phyloP scores from a whole-genome alignment of 2,797 vertebrate genomes.

The Bradypodion ventrale region DNA sequence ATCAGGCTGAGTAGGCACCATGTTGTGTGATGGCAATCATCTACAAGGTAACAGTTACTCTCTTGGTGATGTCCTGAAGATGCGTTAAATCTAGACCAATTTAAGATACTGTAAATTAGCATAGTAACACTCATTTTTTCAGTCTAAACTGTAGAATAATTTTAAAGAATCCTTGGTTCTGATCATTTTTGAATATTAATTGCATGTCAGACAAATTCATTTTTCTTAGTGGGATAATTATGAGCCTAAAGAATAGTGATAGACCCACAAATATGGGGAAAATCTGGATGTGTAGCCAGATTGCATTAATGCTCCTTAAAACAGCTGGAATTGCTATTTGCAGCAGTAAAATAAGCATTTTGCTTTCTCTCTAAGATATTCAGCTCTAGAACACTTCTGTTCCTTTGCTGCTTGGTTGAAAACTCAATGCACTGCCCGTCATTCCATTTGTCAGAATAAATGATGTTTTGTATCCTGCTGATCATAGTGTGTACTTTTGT shows the following conservation, averaged over 20 bases:
- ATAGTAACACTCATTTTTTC: neutral
- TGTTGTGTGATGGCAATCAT: neutral
- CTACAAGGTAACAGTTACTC: neutral
- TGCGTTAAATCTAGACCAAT: neutral
- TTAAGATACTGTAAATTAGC: neutral
- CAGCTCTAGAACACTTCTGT: neutral
- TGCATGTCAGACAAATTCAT: neutral
- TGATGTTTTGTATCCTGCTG: neutral
- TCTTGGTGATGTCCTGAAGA: neutral
- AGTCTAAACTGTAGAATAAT: too few species aligned
- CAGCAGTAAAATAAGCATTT: conserved; percentile 15
- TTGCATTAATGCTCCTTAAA: neutral
- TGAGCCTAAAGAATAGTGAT: neutral
- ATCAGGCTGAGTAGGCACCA: too few species aligned
- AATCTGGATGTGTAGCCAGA: neutral
- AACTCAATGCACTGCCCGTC: neutral
- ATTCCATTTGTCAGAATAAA: neutral
- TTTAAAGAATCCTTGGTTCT: neutral
- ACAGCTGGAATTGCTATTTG: conserved; percentile 24
- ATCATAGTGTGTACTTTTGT: neutral
- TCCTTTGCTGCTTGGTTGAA: neutral
- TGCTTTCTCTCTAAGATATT: neutral
- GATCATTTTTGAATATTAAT: neutral
- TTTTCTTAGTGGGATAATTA: neutral
- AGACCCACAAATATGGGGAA: neutral